Evolutionary conservation across 1,140 invertebrate genomes (phyloP).

Genomic region (Hypothenemus hampei): DNA sequence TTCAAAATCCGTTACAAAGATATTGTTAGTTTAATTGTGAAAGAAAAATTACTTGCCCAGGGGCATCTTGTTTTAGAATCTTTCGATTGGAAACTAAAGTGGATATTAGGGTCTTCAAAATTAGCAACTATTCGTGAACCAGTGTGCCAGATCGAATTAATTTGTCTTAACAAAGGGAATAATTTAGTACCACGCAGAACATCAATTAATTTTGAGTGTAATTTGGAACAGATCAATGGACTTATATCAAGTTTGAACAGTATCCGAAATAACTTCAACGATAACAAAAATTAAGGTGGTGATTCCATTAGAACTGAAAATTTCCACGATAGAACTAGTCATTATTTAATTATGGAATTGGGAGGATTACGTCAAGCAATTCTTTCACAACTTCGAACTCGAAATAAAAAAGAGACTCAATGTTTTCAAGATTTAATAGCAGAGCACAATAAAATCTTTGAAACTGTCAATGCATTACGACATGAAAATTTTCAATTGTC

Average conservation of each 20-base stretch:
- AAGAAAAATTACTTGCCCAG: slow-evolving; percentile 29
- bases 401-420: slow-evolving; percentile 54
- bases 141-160: slow-evolving; percentile 39
- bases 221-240: slow-evolving; percentile 35
- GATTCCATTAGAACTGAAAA: no score
- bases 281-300: no score
- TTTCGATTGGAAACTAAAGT: slow-evolving; percentile 44
- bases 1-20: slow-evolving; percentile 37
- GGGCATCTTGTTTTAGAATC: slow-evolving; percentile 37
- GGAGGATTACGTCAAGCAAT: slow-evolving; percentile 53
- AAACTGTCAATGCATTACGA: slow-evolving; percentile 70
- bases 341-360: no score
- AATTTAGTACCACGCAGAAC: slow-evolving; percentile 11
- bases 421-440: slow-evolving; percentile 60
- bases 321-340: no score
- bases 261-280: no score
- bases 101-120: slow-evolving; percentile 42
- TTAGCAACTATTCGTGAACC: slow-evolving; percentile 36
- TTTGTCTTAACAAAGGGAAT: slow-evolving; percentile 28
- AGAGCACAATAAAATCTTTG: slow-evolving; percentile 77
- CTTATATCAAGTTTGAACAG: no score
- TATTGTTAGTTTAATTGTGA: slow-evolving; percentile 35
- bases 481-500: slow-evolving; percentile 79
- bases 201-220: slow-evolving; percentile 36
- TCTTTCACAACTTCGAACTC: slow-evolving; percentile 52